Evolutionary conservation across 2,113 vertebrate genomes (phyloP).

Genomic region (Grammomys dolichurus): DNA sequence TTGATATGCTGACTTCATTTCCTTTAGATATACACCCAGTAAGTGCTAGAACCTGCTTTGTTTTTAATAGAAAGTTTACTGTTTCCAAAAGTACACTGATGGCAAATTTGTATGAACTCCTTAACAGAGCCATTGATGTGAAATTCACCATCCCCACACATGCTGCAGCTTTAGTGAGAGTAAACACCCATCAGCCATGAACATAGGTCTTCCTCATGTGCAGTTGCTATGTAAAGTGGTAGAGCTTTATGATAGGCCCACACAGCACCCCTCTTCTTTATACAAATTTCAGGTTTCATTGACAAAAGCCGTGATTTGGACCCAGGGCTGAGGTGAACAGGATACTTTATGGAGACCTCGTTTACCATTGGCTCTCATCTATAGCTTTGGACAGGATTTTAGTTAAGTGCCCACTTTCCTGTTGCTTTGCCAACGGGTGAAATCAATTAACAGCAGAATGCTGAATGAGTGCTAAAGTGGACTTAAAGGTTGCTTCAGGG

Average conservation of each 20-base stretch:
- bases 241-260: not conserved
- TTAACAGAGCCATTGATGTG: not conserved
- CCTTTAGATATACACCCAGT: not conserved
- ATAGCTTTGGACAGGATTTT: not conserved
- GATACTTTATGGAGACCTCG: not conserved
- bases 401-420: not conserved
- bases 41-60: not conserved
- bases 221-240: not conserved
- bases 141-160: not conserved
- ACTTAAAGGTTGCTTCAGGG: constrained; percentile 7
- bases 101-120: not conserved
- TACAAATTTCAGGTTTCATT: not conserved
- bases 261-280: not conserved
- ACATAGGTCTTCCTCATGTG: not conserved
- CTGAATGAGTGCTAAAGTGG: not conserved
- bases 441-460: not conserved
- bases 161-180: not conserved
- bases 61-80: not conserved
- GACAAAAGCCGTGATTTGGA: constrained; percentile 10
- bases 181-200: not conserved
- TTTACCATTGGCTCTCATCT: not conserved
- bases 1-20: not conserved
- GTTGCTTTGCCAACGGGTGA: not conserved
- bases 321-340: not conserved
- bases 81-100: constrained; percentile 27